A percentile compares a stretch with the other conserved stretches of the same genome.
phyloP scores from a whole-genome alignment of 2,113 vertebrate genomes.

The Chionomys nivalis region DNA sequence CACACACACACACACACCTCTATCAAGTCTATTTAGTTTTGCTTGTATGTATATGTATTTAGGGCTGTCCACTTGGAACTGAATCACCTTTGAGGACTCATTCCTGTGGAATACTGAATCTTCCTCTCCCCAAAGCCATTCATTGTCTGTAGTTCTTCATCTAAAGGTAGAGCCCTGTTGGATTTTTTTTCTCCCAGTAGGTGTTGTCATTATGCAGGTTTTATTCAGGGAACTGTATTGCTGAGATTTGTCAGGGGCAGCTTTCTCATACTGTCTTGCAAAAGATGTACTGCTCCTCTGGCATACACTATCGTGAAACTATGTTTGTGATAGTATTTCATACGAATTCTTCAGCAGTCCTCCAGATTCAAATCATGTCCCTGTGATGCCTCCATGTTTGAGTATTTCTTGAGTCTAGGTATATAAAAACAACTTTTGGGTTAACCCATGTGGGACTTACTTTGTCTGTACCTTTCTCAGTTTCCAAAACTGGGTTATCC shows the following conservation, averaged over 20 bases:
- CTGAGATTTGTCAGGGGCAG: background rate
- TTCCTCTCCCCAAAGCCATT: background rate
- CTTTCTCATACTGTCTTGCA: background rate
- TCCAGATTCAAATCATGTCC: background rate
- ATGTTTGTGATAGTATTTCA: background rate
- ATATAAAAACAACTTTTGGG: background rate
- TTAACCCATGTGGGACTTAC: background rate
- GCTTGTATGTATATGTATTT: background rate
- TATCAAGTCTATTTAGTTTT: background rate
- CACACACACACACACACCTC: background rate
- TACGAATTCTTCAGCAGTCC: background rate
- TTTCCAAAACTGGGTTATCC: background rate
- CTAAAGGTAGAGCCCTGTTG: background rate
- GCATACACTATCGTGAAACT: background rate
- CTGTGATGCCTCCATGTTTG: background rate
- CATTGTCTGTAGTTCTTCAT: background rate
- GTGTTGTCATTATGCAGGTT: background rate
- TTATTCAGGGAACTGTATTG: background rate
- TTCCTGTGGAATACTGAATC: background rate
- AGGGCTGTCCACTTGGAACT: background rate
- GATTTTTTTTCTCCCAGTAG: background rate
- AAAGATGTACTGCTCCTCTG: background rate
- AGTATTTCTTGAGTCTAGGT: background rate
- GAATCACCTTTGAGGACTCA: background rate
- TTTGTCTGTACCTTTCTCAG: background rate